Base-by-base conservation (phyloP, 2,797 vertebrate species). In the Gymnodraco acuticeps region DNA sequence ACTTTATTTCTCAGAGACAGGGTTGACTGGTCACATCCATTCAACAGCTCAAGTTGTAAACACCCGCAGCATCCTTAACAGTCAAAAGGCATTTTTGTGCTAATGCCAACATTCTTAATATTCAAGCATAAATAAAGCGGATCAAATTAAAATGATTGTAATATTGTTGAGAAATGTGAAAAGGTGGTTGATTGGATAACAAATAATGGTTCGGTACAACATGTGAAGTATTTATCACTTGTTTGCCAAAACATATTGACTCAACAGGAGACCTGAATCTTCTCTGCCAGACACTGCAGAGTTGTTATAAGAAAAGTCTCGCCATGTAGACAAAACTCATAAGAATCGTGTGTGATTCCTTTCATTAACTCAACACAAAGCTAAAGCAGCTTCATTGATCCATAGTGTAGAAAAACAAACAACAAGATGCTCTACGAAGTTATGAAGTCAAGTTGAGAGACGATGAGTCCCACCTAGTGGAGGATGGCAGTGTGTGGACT, bases 261-360 rank as follows among this genome's bases (percentile, higher is more conserved):
- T 76, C 69, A 53, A 60, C 65, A 20, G 56, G 77, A 81, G 79
- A 77, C 45, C 72, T 13, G 77, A 56, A 10, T 73, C 58, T 56
- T 68, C 70, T 55, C 70, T 52, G 75, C 56, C 70, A 77, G 69
- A 73, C 48, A 19, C 64, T 45, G 58, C 33, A 45, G 64, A 76
- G 66, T n/a, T 58, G 71, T 69, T 80, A 60, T 19, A 55, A 61
- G 68, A 75, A 59, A 63, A 42, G 63, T 58, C 65, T 75, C 27
- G n/a, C 67, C 64, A 46, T 67, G 56, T 61, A 67, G 47, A 50
- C 72, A 33, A 55, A 90, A 78, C 69, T 73, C 55, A 73, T 73
- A n/a, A 69, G 66, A 69, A 17, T 6, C 10, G 0, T 64, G 67
- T 80, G 75, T 77, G 81, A 82, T 65, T 60, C 64, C 62, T 74